A percentile compares a stretch with the other conserved stretches of the same genome.
Evolutionary conservation across 2,113 vertebrate species (phyloP).

Genomic region (Lagopus leucura): DNA sequence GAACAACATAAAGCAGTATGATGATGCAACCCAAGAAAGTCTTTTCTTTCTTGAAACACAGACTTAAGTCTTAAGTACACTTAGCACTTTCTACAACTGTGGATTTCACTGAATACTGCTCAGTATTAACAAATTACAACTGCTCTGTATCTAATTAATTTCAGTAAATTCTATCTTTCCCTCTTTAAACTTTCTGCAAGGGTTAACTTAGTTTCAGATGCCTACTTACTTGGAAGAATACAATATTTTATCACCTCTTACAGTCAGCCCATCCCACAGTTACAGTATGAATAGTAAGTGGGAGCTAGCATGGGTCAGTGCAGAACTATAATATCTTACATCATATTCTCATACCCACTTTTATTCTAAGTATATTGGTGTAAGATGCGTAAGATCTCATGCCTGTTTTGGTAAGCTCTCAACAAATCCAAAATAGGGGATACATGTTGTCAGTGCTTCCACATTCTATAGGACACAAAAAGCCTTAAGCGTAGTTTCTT

Average conservation of each 20-base stretch:
- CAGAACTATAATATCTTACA: not conserved
- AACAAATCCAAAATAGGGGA: too few relatives aligned
- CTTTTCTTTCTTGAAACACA: not conserved
- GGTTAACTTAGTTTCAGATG: not conserved
- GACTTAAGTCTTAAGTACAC: not conserved
- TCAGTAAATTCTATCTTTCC: not conserved
- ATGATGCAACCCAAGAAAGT: not conserved
- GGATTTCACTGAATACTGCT: not conserved
- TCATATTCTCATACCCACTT: not conserved
- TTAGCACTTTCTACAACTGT: not conserved
- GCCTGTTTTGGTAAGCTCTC: not conserved
- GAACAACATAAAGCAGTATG: not conserved
- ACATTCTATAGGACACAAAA: not conserved
- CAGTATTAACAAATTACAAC: not conserved
- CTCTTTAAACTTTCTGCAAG: not conserved
- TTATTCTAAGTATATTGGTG: not conserved
- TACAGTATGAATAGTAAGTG: not conserved
- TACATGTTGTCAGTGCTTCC: not conserved
- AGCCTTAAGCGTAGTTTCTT: not conserved
- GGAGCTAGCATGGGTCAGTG: not conserved
- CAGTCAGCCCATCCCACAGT: not conserved
- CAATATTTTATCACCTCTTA: not conserved
- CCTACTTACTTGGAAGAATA: not conserved
- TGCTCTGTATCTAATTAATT: not conserved
- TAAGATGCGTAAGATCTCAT: not conserved